Base-by-base conservation (phyloP, 2,797 vertebrate genomes). In the Pyrocephalus nanus region DNA sequence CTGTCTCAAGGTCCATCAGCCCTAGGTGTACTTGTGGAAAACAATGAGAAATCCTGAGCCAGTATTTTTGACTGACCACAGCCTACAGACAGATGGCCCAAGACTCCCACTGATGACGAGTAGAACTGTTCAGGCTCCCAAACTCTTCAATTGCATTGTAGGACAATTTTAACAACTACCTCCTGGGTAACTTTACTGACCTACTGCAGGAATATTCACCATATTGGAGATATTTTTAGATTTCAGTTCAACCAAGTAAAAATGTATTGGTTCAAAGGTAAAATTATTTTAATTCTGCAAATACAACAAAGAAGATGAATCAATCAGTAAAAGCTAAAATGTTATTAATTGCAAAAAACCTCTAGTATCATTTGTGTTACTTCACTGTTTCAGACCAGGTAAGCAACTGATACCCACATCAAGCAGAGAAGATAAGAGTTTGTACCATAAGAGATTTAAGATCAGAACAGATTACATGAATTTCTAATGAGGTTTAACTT, bases 401-500 rank as follows among this genome's bases (percentile, higher is more conserved):
- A 92, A 71, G 57, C 43, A 89, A 57, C 22, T 1, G 12, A 78
- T n/a, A 61, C 12, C 65, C 91, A 87, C 67, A 90, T 81, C 66
- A 87, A 93, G 40, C 29, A 73, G 1, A 71, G 50, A 47, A 81
- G 14, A 54, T 2, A 21, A 21, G 20, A 80, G 34, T 71, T 8
- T 38, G n/a, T 64, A 85, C 34, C 64, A 66, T n/a, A 55, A 65
- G 26, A 91, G 8, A 76, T 38, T 60, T 66, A 67, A 92, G 45
- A 86, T 86, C 53, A 92, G 38, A 92, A 72, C 29, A 54, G 78
- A 62, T 76, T 43, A 79, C 40, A 78, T 16, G 32, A 86, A 69
- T 88, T 88, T 58, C 53, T 93, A 88, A 88, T 58, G 34, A 90
- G 9, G 7, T 40, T 86, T 69, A 92, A 82, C n/a, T 92, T 92